Percentiles rank a stretch among this genome's conserved stretches.
phyloP scores from a whole-genome alignment of 2,797 vertebrate genomes.

The Novumbra hubbsi region DNA sequence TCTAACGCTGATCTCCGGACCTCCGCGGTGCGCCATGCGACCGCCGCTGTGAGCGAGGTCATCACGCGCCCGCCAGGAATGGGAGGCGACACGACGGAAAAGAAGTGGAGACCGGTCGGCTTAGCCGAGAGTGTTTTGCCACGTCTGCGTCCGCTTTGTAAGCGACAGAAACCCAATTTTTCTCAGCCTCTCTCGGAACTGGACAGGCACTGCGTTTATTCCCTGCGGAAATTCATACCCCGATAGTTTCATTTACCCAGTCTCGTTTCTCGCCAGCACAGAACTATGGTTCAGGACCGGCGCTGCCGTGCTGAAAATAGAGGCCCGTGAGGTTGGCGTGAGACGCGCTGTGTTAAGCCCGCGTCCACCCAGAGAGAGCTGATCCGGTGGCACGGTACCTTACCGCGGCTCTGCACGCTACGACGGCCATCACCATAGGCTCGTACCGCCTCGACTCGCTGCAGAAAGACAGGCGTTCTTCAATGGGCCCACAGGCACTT shows the following conservation, averaged over 20 bases:
- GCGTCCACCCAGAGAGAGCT: constrained; percentile 9
- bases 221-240: constrained; percentile 36
- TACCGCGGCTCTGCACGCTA: neutral
- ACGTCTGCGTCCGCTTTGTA: neutral
- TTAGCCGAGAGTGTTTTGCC: neutral
- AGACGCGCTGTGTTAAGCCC: constrained; percentile 63
- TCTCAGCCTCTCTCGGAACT: neutral
- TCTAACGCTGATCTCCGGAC: neutral
- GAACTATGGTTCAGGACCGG: too few species aligned
- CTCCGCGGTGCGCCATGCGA: neutral
- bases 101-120: neutral
- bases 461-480: neutral
- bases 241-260: neutral
- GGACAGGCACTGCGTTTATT: constrained; percentile 20
- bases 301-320: constrained; percentile 66
- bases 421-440: neutral
- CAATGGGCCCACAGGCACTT: neutral
- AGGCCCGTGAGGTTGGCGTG: constrained; percentile 67
- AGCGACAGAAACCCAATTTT: neutral
- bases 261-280: too few species aligned
- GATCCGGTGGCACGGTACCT: neutral
- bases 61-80: neutral
- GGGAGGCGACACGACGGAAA: neutral
- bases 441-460: neutral
- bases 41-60: neutral